Base-by-base conservation (phyloP, 2,888 invertebrate species). In the Ennomos erosarius region DNA sequence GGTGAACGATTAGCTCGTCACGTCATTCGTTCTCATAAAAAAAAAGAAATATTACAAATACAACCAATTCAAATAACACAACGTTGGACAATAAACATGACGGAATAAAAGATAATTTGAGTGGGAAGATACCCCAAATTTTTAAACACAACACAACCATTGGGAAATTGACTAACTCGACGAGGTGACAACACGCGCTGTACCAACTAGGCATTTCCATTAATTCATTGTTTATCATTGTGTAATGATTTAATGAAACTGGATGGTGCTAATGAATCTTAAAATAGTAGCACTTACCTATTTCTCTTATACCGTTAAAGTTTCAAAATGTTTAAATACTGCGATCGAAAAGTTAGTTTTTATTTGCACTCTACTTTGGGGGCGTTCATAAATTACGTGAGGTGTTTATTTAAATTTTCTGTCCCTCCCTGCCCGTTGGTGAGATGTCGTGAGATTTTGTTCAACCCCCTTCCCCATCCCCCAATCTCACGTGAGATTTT, bases 211-310 rank as follows among this genome's bases (percentile, higher is more conserved):
- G 45, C 43, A 56, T 55, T 66, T 55, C 62, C 55, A 60, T 59
- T 55, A 50, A 53, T 54, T 59, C 66, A 66, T 68, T 68, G 66
- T 68, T 63, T 55, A 33, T 40, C 37, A 43, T 63, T 59, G 54
- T 52, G 60, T 52, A 68, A 64, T 60, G 52, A 57, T 52, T 58
- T 52, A 68, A 64, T 60, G 52, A 57, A 52, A 56, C 35, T 51
- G 46, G 40, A 50, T 46, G 42, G 55, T 60, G 60, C 55, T 68
- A 65, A 68, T 68, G 51, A 68, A 48, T 10, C 61, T 59, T 49
- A 10, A 46, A 51, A 51, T 26, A 43, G 48, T 40, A 26, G 4
- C 3, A 34, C 13, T 48, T n/a, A n/a, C n/a, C n/a, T n/a, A 13
- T 26, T 6, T 26, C 0, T 26, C 34, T 38, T 44, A 11, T 49